Evolutionary conservation across 2,888 invertebrate genomes (phyloP), one percentile per base, ranked within the genome.

Genomic region (Crematogaster levior): DNA sequence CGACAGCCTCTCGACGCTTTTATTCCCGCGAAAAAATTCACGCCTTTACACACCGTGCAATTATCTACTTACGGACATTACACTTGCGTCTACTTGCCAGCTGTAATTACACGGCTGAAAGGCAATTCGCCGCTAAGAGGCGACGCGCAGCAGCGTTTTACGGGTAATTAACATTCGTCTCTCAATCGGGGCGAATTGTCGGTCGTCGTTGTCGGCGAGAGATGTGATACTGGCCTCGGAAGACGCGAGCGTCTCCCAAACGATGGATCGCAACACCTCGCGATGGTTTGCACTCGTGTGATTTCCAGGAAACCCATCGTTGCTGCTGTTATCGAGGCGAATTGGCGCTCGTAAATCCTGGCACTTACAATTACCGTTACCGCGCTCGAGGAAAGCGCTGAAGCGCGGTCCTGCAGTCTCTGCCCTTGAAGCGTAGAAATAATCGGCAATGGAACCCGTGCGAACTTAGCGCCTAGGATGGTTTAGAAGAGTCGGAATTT

Each of bases 351-450:
- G 90, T 92, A 92, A 91, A 91, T 90, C 88, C 87, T 83, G 85
- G 86, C 87, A 89, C 86, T 91, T 89, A 88, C 88, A 87, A 91
- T 91, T 92, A 90, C 91, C 91, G 92, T 91, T 92, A 91, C 87
- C 86, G 72, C 85, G 85, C 83, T 83, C 80, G 82, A 83, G 84
- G 83, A 84, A 88, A 73, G 60, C 61, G 65, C 56, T 79, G 73
- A 85, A 81, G 86, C 83, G 85, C 85, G 84, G 85, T 61, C 58
- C 53, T 61, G 51, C 60, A 65, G 53, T 68, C 63, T 79, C 34
- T 85, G 88, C 86, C 87, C 86, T 90, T 90, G 84, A 88, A 87
- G 74, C 85, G 73, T 68, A 85, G 70, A 80, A 84, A 87, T 84
- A 83, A 88, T 89, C 82, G 83, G n/a, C 81, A 60, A 40, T 66